phyloP scores from a whole-genome alignment of 1,140 invertebrate species.

The Ceratina japonica region DNA sequence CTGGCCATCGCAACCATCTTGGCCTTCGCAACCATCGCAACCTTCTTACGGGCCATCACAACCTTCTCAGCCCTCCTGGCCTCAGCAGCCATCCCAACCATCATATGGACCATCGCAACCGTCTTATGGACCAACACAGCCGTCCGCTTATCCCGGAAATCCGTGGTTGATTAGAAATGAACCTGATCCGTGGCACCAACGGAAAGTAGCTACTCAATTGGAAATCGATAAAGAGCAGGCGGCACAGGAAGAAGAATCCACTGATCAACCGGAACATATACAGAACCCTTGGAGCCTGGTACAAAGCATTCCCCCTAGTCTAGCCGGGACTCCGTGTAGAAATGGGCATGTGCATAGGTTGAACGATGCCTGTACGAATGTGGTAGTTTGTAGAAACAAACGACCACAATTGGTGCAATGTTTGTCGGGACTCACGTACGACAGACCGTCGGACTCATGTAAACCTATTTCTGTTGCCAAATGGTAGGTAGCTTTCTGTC shows the following conservation, averaged over 20 bases:
- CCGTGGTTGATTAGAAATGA: slow-evolving; percentile 35
- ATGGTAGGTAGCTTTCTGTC: slow-evolving; percentile 61
- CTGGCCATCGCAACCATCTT: no score
- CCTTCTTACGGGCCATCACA: slow-evolving; percentile 19
- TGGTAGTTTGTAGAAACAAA: slow-evolving; percentile 69
- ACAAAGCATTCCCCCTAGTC: slow-evolving; percentile 61
- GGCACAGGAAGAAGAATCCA: not conserved
- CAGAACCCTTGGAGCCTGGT: slow-evolving; percentile 61
- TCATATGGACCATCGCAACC: slow-evolving; percentile 28
- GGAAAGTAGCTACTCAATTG: slow-evolving; percentile 14
- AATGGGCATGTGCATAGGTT: slow-evolving; percentile 69
- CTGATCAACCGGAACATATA: not conserved
- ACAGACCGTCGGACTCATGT: slow-evolving; percentile 68
- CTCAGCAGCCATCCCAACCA: slow-evolving; percentile 15
- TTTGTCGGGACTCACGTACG: slow-evolving; percentile 66
- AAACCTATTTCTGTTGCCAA: slow-evolving; percentile 66
- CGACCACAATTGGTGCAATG: slow-evolving; percentile 69
- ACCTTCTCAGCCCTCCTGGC: slow-evolving; percentile 19
- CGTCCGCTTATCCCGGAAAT: slow-evolving; percentile 28
- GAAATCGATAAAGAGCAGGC: slow-evolving; percentile 42
- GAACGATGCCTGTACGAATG: slow-evolving; percentile 68
- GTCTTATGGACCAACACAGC: slow-evolving; percentile 16
- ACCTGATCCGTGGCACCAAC: slow-evolving; percentile 53
- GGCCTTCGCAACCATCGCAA: no score
- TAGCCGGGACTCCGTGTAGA: slow-evolving; percentile 60